Evolutionary conservation across 2,888 invertebrate species (phyloP), one percentile per base, ranked within the genome.

Genomic region (Drosophila meridiana): DNA sequence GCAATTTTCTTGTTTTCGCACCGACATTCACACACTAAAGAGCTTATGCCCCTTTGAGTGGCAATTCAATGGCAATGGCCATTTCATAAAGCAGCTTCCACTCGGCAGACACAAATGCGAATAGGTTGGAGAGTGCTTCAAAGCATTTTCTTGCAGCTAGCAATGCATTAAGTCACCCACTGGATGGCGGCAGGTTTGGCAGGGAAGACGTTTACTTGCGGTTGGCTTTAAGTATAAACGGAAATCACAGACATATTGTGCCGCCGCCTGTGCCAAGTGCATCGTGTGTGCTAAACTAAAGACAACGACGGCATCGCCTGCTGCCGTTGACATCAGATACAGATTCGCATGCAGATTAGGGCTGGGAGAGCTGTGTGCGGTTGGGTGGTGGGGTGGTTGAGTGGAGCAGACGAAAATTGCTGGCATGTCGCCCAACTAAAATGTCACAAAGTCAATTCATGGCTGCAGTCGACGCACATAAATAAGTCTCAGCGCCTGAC

Each of bases 161-260:
- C 60, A 65, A 47, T 59, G 62, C 53, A 68, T 63, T 48, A 56
- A 68, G 63, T 63, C 55, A 56, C n/a, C 53, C 55, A 55, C 40
- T n/a, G 28, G 28, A 7, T 5, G 14, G 30, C 5, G 14, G 6
- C 8, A 3, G 14, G 56, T 3, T 34, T 13, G 34, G 34, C 3
- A 34, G 50, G 4, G 0, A 4, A 43, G 20, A 2, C n/a, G 20
- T 9, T 42, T 40, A 38, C 50, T 62, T 78, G 73, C 45, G 83
- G 76, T 63, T 78, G 71, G 62, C 72, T 71, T 73, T 70, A 76
- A 74, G 83, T 71, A 63, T 80, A 74, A 78, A 53, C 83, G 78
- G 78, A 83, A 86, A 88, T 83, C 86, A 83, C 83, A 84, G 89
- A 80, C 89, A 85, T 66, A 89, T 82, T 87, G 87, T 73, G 69